These are phyloP conservation scores for Peromyscus attwateri DNA, from an alignment of 2,797 vertebrate genomes.

Conservation along the genomic window DNA sequence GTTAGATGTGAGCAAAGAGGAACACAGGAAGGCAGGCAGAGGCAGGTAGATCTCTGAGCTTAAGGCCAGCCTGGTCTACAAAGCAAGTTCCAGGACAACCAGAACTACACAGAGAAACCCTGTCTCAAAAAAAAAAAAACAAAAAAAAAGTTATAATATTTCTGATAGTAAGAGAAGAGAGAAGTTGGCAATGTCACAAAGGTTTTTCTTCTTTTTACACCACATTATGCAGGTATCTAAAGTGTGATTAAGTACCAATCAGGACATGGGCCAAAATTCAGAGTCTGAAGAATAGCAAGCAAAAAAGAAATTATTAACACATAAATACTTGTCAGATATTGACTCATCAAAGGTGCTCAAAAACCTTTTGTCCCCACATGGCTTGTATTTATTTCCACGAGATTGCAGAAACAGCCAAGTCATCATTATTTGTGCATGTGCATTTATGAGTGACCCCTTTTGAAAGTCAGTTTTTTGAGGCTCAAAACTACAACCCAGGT, in stretches of 20 bases:
- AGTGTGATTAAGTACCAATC: background rate
- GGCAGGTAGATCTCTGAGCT: background rate
- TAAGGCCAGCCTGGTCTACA: background rate
- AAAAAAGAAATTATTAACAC: background rate
- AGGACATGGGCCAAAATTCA: background rate
- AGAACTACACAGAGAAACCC: background rate
- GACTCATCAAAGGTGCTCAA: background rate
- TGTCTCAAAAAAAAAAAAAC: background rate
- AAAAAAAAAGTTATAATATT: background rate
- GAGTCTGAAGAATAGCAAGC: background rate
- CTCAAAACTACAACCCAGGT: background rate
- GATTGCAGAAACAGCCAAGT: background rate
- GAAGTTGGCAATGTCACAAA: background rate
- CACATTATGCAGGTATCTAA: background rate
- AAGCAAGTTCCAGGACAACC: background rate
- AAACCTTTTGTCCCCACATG: background rate
- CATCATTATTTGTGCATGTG: conserved; percentile 19
- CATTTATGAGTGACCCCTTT: background rate
- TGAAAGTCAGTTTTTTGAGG: background rate
- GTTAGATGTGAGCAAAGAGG: background rate
- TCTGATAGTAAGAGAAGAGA: background rate
- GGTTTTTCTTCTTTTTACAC: background rate
- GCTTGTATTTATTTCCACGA: background rate
- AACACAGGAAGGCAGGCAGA: background rate
- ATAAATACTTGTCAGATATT: background rate